Evolutionary conservation across 2,113 vertebrate species (phyloP), one percentile per base, ranked within the genome.

Genomic region (Brachyhypopomus gauderio): DNA sequence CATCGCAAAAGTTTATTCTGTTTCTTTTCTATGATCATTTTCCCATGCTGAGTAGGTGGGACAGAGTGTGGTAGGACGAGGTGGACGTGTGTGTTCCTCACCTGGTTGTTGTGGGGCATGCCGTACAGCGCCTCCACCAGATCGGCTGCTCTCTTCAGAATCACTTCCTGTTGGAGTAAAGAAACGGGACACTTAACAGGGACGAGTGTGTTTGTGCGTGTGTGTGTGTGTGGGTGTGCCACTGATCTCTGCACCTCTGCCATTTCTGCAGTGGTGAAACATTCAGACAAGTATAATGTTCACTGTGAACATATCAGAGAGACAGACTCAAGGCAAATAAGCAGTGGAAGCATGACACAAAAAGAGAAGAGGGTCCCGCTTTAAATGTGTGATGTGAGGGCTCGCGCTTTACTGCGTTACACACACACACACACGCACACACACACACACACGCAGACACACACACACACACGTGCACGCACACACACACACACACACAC

Each of bases 41-140:
- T 58, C 52, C 27, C 27, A 1, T 45, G 34, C 17, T 77, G n/a
- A 23, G 22, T 16, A 72, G 11, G 17, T 22, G 25, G 3, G 17
- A 14, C 52, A 38, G n/a, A 2, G 9, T 23, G 0, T 23, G 14
- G 3, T 1, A 73, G 17, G 9, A 66, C 25, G 25, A 9, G 22
- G 59, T 30, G 22, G 5, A n/a, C n/a, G 5, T 16, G 12, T 23
- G 74, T 52, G 5, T 77, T 52, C 30, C 14, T 93, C 89, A 96
- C 95, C 95, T 96, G 95, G 90, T 96, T 96, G 90, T 96, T 96
- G 88, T 96, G 95, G 41, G 95, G 95, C 95, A 96, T 96, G 71
- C 95, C 95, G 41, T 96, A 96, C 81, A 96, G 91, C 9, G 95
- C 95, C 89, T 96, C 95, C 69, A 96, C 95, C 83, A 96, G 92